phyloP scores from a whole-genome alignment of 2,113 vertebrate species.

The Scomber scombrus region DNA sequence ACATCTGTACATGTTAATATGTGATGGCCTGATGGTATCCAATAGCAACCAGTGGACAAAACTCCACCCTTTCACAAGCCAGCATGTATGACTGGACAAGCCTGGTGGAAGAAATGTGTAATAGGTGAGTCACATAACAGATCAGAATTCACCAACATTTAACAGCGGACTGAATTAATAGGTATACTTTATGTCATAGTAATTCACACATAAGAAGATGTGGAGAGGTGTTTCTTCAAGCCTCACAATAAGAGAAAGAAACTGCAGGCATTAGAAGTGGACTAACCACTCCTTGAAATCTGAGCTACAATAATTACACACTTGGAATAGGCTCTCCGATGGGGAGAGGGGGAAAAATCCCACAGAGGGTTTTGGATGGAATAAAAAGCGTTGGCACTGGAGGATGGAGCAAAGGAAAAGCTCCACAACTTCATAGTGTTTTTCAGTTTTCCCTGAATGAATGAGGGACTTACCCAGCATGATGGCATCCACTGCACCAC shows the following conservation, averaged over 20 bases:
- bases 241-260: slow-evolving; percentile 57
- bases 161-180: slow-evolving; percentile 10
- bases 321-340: slow-evolving; percentile 56
- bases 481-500: slow-evolving; percentile 97
- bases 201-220: slow-evolving; percentile 15
- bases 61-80: slow-evolving; percentile 37
- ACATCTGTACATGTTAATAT: slow-evolving; percentile 21
- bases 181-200: slow-evolving; percentile 1
- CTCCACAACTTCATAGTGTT: slow-evolving; percentile 36
- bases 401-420: slow-evolving; percentile 53
- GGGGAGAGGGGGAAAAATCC: slow-evolving; percentile 40
- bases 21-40: slow-evolving; percentile 28
- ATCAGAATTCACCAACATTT: slow-evolving; percentile 18
- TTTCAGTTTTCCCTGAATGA: slow-evolving; percentile 49
- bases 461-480: slow-evolving; percentile 92
- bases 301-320: slow-evolving; percentile 79
- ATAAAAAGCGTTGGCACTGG: slow-evolving; percentile 65
- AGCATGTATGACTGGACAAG: slow-evolving; percentile 52
- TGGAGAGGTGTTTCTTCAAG: slow-evolving; percentile 36
- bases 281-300: slow-evolving; percentile 73
- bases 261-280: slow-evolving; percentile 56
- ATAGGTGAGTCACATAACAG: slow-evolving; percentile 44
- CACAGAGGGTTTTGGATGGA: slow-evolving; percentile 57
- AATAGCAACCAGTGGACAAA: slow-evolving; percentile 44
- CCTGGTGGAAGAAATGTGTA: slow-evolving; percentile 20